Evolutionary conservation across 2,797 vertebrate genomes (phyloP).

Genomic region (Dendrocincla tyrannina): DNA sequence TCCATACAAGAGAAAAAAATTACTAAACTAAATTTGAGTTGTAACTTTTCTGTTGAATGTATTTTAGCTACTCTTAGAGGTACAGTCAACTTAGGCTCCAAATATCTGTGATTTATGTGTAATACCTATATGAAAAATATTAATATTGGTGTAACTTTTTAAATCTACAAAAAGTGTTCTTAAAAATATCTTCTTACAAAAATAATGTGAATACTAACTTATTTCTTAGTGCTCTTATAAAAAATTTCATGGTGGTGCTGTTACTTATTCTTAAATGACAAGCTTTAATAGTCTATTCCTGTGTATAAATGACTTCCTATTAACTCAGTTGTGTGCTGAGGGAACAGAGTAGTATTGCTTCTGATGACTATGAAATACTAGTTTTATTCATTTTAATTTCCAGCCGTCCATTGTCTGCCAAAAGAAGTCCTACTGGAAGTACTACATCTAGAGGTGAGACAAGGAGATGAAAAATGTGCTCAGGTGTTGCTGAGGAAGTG

Average conservation of each 20-base stretch:
- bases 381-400: slow-evolving; percentile 43
- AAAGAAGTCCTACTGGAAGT: slow-evolving; percentile 91
- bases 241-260: neutral
- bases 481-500: neutral
- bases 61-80: neutral
- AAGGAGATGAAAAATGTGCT: neutral
- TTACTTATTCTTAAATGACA: neutral
- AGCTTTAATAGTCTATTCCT: neutral
- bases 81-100: neutral
- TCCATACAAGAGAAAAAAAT: neutral
- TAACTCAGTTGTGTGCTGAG: neutral
- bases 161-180: neutral
- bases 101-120: neutral
- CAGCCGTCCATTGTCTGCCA: slow-evolving; percentile 92
- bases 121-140: neutral
- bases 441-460: slow-evolving; percentile 90
- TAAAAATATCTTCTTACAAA: neutral
- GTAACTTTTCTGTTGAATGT: neutral
- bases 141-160: neutral
- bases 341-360: neutral
- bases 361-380: neutral
- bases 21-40: neutral
- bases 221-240: neutral
- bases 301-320: neutral
- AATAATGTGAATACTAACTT: neutral